Percentiles rank a stretch among this genome's conserved stretches.
These are phyloP conservation scores for Lycocorax pyrrhopterus DNA, from an alignment of 2,113 vertebrate species.

Conservation along the genomic window DNA sequence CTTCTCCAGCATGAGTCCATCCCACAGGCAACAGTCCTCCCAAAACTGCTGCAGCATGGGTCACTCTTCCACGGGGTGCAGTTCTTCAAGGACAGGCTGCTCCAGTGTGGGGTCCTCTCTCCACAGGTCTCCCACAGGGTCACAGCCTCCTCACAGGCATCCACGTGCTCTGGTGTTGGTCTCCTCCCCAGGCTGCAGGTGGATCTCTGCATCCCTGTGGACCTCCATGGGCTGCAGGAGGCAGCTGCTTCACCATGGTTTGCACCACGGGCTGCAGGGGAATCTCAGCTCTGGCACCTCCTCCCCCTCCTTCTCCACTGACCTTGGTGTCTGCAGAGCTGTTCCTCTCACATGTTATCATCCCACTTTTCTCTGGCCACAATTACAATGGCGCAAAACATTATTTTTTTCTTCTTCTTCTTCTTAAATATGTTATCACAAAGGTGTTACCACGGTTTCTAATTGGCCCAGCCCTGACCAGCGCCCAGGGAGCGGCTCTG, in stretches of 20 bases:
- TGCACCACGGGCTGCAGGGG: background rate
- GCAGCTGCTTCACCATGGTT: background rate
- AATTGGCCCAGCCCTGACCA: background rate
- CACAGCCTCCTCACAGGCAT: background rate
- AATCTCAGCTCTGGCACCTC: background rate
- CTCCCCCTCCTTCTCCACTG: background rate
- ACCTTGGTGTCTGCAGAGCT: background rate
- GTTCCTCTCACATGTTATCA: background rate
- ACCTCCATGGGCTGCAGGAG: background rate
- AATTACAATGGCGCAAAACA: too few relatives aligned
- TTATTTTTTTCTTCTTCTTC: background rate
- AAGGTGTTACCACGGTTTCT: too few relatives aligned
- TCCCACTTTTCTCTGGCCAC: accelerated
- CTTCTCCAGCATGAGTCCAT: background rate
- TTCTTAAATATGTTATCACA: background rate
- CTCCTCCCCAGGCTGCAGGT: background rate
- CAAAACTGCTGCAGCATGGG: accelerated
- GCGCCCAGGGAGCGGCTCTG: background rate
- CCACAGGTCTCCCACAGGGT: accelerated
- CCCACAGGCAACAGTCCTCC: background rate
- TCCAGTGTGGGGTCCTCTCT: background rate
- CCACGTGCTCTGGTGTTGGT: accelerated
- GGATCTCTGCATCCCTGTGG: background rate
- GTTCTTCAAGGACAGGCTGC: background rate
- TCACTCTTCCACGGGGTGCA: background rate